A percentile compares a stretch with the other conserved stretches of the same genome.
phyloP scores from a whole-genome alignment of 2,113 vertebrate species.

The Lepidothrix coronata region DNA sequence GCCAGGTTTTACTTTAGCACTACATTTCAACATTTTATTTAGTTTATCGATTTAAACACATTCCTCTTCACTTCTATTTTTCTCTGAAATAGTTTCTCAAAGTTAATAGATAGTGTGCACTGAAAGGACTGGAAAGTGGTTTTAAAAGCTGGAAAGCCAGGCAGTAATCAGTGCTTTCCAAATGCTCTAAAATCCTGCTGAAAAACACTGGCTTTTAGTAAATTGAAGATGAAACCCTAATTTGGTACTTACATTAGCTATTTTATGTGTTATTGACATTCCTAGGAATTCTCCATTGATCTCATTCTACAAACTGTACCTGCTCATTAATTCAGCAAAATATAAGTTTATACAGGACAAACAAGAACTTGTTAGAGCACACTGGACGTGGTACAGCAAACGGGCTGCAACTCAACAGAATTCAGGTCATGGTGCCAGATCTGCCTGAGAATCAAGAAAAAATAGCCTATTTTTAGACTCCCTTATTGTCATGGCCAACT shows the following conservation, averaged over 20 bases:
- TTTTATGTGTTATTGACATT: neutral
- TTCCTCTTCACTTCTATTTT: neutral
- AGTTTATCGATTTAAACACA: neutral
- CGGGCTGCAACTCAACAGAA: neutral
- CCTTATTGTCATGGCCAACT: neutral
- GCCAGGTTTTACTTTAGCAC: neutral
- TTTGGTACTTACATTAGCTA: neutral
- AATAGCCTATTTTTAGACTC: neutral
- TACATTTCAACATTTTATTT: neutral
- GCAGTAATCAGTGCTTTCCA: neutral
- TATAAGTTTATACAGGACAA: neutral
- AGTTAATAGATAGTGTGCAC: neutral
- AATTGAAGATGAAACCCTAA: neutral
- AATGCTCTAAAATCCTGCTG: neutral
- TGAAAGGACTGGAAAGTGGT: neutral
- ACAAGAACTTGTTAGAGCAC: neutral
- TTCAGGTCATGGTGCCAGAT: neutral
- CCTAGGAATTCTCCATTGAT: neutral
- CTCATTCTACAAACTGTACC: neutral
- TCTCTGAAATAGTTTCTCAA: neutral
- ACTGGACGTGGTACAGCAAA: neutral
- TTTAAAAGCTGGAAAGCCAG: neutral
- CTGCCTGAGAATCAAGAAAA: fast-evolving
- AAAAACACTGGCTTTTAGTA: neutral
- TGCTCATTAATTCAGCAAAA: neutral